phyloP scores from a whole-genome alignment of 2,888 invertebrate species.

The Nomada ruficornis region DNA sequence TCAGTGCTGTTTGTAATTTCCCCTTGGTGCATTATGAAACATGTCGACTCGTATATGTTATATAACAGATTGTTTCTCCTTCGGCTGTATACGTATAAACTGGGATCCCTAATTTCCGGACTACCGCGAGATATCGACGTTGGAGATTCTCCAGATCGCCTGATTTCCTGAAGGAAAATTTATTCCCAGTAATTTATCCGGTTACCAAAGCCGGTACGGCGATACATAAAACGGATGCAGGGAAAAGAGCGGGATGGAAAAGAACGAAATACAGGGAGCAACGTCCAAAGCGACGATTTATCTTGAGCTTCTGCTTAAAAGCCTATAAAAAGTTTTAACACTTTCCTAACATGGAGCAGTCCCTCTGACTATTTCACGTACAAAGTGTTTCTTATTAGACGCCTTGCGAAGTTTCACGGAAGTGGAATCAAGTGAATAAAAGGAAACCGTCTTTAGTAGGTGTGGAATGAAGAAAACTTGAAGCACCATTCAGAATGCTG shows the following conservation, averaged over 20 bases:
- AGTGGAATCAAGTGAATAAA: background rate
- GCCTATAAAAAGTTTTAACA: constrained; percentile 25
- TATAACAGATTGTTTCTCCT: constrained; percentile 14
- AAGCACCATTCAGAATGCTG: too few species aligned
- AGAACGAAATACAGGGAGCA: constrained; percentile 16
- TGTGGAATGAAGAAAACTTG: background rate
- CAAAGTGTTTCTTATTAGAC: background rate
- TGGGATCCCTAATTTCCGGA: constrained; percentile 58
- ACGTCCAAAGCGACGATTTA: constrained; percentile 48
- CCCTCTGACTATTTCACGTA: background rate
- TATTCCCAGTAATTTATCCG: constrained; percentile 72
- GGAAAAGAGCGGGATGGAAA: background rate
- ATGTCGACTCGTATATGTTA: too few species aligned
- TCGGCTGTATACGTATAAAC: constrained; percentile 13
- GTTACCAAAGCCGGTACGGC: constrained; percentile 48
- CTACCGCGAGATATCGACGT: constrained; percentile 65
- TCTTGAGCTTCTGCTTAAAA: constrained; percentile 29
- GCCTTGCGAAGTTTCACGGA: background rate
- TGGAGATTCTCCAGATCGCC: constrained; percentile 70
- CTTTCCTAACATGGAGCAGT: background rate
- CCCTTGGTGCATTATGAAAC: too few species aligned
- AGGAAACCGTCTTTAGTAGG: background rate
- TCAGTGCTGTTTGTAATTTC: too few species aligned
- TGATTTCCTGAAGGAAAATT: constrained; percentile 66
- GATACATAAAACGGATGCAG: constrained; percentile 46